These are phyloP conservation scores for Leptinotarsa haldemani DNA, from an alignment of 2,888 invertebrate genomes.

Conservation along the genomic window DNA sequence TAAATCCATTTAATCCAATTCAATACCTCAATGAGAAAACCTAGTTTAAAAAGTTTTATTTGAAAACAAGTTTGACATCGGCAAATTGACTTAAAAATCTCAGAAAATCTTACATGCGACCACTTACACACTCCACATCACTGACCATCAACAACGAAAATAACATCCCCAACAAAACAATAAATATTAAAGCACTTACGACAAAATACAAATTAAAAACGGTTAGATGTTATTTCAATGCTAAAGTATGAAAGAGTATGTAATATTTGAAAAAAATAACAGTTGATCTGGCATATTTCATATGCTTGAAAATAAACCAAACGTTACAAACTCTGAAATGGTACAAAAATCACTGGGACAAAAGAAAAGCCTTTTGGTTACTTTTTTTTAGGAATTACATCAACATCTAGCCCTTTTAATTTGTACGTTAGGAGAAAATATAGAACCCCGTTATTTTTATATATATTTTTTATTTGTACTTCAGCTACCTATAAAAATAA, in stretches of 20 bases:
- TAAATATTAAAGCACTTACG: constrained; percentile 37
- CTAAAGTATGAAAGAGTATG: not conserved
- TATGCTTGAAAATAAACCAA: not conserved
- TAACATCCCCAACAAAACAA: constrained; percentile 47
- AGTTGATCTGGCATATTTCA: not conserved
- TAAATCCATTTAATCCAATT: constrained; percentile 53
- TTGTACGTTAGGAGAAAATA: constrained; percentile 33
- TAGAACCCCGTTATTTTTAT: constrained; percentile 35
- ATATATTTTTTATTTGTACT: constrained; percentile 51
- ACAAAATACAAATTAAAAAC: constrained; percentile 33
- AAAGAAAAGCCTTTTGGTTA: not conserved
- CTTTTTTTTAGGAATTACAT: too few species aligned
- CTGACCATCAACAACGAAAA: constrained; percentile 38
- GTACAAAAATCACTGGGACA: not conserved
- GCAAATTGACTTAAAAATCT: constrained; percentile 51
- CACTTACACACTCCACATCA: constrained; percentile 27
- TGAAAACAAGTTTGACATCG: constrained; percentile 51
- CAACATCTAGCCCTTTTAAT: constrained; percentile 31
- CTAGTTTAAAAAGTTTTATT: constrained; percentile 49
- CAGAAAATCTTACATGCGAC: constrained; percentile 27
- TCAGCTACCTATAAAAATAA: constrained; percentile 40
- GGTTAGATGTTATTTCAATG: constrained; percentile 22
- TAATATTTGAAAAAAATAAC: not conserved
- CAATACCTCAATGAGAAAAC: constrained; percentile 50
- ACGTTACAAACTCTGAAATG: not conserved